These are phyloP conservation scores for Philotrypesis tridentata DNA, from an alignment of 1,140 invertebrate genomes.

Conservation along the genomic window DNA sequence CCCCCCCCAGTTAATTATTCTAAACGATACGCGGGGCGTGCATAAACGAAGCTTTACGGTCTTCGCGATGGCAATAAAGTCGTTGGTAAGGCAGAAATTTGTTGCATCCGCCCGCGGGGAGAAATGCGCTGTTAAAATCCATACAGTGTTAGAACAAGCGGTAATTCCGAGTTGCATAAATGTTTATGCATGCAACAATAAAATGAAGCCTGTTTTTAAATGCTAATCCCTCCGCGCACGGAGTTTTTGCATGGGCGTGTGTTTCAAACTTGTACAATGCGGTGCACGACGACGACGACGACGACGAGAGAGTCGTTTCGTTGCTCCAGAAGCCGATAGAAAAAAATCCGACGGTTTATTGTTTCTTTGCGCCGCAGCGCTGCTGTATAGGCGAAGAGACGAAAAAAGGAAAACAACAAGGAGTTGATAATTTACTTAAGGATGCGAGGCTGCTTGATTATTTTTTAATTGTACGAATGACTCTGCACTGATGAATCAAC, in stretches of 20 bases:
- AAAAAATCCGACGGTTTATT: not conserved
- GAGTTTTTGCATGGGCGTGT: not conserved
- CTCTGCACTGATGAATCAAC: too few relatives aligned
- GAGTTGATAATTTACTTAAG: too few relatives aligned
- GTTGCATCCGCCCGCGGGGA: not conserved
- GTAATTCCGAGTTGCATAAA: constrained; percentile 17
- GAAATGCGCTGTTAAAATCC: not conserved
- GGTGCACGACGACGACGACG: not conserved
- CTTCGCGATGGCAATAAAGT: constrained; percentile 1
- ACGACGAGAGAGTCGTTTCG: too few relatives aligned
- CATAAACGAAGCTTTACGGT: constrained; percentile 6
- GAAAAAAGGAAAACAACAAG: too few relatives aligned
- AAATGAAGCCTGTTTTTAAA: constrained; percentile 11
- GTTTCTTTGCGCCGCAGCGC: too few relatives aligned
- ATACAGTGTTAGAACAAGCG: constrained; percentile 1
- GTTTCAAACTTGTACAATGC: not conserved
- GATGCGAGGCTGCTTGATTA: too few relatives aligned
- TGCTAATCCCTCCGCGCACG: not conserved
- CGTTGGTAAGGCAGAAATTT: not conserved
- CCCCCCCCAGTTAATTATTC: not conserved
- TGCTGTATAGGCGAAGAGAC: too few relatives aligned
- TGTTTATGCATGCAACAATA: constrained; percentile 22
- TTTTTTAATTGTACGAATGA: too few relatives aligned
- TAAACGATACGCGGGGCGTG: not conserved
- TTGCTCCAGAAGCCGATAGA: not conserved